Conservation (phyloP, 2,113 vertebrate species). For the Semnornis frantzii region DNA sequence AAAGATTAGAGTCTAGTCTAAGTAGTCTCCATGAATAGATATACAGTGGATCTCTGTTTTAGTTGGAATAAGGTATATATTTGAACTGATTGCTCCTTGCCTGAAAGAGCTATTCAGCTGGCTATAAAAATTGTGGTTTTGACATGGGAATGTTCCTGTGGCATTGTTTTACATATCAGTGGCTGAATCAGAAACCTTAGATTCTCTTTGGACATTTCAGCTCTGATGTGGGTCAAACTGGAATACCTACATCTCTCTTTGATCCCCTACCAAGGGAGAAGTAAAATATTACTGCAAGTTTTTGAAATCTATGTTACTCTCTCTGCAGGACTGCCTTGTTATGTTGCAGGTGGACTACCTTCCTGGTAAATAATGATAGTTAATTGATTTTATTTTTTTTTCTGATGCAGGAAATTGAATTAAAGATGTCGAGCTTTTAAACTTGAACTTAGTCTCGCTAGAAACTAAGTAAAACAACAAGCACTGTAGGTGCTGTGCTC, state of each 20-base stretch:
- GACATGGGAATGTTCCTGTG: slow-evolving; percentile 48
- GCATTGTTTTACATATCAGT: slow-evolving; percentile 58
- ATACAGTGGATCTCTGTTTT: slow-evolving; percentile 24
- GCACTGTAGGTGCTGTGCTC: not conserved
- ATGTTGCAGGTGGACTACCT: not conserved
- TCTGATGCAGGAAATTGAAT: not conserved
- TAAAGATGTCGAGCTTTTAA: not conserved
- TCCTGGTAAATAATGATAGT: not conserved
- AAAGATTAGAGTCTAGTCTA: slow-evolving; percentile 40
- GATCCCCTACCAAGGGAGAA: slow-evolving; percentile 18
- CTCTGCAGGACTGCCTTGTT: not conserved
- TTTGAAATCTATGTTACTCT: not conserved
- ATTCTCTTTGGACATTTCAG: slow-evolving; percentile 32
- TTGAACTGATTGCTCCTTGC: slow-evolving; percentile 25
- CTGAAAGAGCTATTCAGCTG: slow-evolving; percentile 25
- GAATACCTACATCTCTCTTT: not conserved
- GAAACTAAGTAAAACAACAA: not conserved
- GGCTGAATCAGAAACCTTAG: slow-evolving; percentile 47
- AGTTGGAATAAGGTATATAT: slow-evolving; percentile 40
- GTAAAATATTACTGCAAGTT: slow-evolving; percentile 21
- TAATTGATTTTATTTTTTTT: not conserved
- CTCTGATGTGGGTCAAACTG: slow-evolving; percentile 55
- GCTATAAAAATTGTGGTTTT: slow-evolving; percentile 42
- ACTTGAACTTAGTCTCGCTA: not conserved
- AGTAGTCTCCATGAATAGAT: slow-evolving; percentile 26